Evolutionary conservation across 2,888 invertebrate genomes (phyloP), one percentile per base, ranked within the genome.

Genomic region (Pterostichus niger): DNA sequence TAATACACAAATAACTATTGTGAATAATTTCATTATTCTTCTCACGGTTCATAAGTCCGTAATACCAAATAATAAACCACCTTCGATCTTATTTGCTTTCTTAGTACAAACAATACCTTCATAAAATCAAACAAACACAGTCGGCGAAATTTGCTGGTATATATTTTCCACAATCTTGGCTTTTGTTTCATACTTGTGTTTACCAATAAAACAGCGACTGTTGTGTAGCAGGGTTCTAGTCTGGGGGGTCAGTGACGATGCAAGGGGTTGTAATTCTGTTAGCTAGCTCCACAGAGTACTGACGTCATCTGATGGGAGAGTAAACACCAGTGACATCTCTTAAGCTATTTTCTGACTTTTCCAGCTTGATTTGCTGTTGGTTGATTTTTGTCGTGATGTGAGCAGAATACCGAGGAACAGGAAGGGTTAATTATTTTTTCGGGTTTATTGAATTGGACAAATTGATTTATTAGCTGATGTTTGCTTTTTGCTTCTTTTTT

Each of bases 91-190:
- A 71, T 71, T 71, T 71, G 44, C 44, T 71, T 71, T 71, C 68
- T 17, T 11, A 71, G 17, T 71, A 46, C 68, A 71, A 71, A 71
- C 68, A 71, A 71, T 33, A 71, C 68, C 68, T 71, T 71, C 44
- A 17, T 40, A 40, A 71, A 71, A 71, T 71, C 44, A 71, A 44
- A 71, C 68, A 71, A 71, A 44, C 68, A 13, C 7, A 71, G 68
- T 71, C 68, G 44, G 68, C 68, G 15, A 71, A 71, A 40, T 44
- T 56, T 15, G 15, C 44, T 17, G 68, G 68, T 71, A 71, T 71
- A 71, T 71, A 71, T 71, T 44, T 71, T 71, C 68, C 68, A 40
- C 68, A 71, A 46, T 71, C 68, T 71, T 71, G 68, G 68, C 68
- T 71, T 71, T 71, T 44, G 44, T 71, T 64, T 44, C 68, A 44